Conservation (phyloP, 1,140 invertebrate species). For the Bombus huntii region DNA sequence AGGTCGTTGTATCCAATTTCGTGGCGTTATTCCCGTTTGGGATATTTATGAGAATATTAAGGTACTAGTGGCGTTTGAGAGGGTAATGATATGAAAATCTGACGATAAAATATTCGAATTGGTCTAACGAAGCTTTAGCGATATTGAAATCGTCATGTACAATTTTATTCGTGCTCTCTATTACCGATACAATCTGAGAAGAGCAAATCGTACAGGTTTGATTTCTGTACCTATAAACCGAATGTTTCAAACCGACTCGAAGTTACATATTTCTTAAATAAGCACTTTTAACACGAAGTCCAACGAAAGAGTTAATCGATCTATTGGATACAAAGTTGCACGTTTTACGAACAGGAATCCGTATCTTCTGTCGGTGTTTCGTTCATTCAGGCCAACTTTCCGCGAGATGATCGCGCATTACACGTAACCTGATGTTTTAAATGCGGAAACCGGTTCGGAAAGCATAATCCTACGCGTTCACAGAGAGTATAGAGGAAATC, state of each 20-base stretch:
- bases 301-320: neutral
- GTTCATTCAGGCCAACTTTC: conserved; percentile 22
- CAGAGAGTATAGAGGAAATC: conserved; percentile 11
- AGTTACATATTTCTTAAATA: neutral
- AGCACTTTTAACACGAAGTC: neutral
- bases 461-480: conserved; percentile 28
- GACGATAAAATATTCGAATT: neutral
- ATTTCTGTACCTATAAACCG: neutral
- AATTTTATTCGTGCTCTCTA: no score
- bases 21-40: neutral
- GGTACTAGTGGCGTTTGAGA: neutral
- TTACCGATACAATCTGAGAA: no score
- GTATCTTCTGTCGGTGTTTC: neutral
- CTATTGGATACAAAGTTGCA: neutral
- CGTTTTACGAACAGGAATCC: neutral
- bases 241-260: no score
- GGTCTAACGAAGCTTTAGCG: no score
- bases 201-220: no score
- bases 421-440: conserved; percentile 32
- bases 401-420: conserved; percentile 29
- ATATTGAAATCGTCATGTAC: no score
- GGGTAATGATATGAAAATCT: no score
- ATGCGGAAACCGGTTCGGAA: conserved; percentile 37
- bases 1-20: neutral
- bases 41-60: neutral